Evolutionary conservation across 1,140 invertebrate genomes (phyloP).

Genomic region (Pachyrhynchus sulphureomaculatus): DNA sequence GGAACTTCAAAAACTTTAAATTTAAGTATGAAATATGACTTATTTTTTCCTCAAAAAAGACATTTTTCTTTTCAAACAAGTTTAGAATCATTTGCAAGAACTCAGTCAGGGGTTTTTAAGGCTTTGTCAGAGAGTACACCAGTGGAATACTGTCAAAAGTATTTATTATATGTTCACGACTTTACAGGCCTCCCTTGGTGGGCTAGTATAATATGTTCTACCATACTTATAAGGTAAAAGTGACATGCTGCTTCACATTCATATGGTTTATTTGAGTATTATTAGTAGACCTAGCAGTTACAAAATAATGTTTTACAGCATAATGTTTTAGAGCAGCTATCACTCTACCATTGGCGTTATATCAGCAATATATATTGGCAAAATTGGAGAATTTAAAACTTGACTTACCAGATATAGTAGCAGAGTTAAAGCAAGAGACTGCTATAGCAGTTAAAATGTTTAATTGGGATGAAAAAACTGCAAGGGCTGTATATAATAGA

Average conservation of each 20-base stretch:
- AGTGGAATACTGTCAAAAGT: conserved; percentile 66
- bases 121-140: conserved; percentile 65
- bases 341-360: conserved; percentile 74
- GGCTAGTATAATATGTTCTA: conserved; percentile 71
- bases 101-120: conserved; percentile 56
- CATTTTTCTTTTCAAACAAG: conserved; percentile 54
- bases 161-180: conserved; percentile 67
- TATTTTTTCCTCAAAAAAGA: conserved; percentile 21
- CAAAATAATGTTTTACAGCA: not conserved
- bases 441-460: conserved; percentile 64
- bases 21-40: no score
- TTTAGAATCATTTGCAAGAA: conserved; percentile 53
- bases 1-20: no score
- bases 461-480: conserved; percentile 69
- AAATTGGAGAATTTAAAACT: conserved; percentile 70
- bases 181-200: conserved; percentile 79
- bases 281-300: no score
- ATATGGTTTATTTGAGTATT: not conserved
- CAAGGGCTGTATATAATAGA: conserved; percentile 62
- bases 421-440: conserved; percentile 71
- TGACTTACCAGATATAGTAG: conserved; percentile 70
- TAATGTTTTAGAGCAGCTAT: conserved; percentile 52
- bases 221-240: conserved; percentile 58
- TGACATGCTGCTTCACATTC: no score
- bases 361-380: conserved; percentile 71